phyloP scores from a whole-genome alignment of 2,888 invertebrate species.

The Pristionchus entomophagus region DNA sequence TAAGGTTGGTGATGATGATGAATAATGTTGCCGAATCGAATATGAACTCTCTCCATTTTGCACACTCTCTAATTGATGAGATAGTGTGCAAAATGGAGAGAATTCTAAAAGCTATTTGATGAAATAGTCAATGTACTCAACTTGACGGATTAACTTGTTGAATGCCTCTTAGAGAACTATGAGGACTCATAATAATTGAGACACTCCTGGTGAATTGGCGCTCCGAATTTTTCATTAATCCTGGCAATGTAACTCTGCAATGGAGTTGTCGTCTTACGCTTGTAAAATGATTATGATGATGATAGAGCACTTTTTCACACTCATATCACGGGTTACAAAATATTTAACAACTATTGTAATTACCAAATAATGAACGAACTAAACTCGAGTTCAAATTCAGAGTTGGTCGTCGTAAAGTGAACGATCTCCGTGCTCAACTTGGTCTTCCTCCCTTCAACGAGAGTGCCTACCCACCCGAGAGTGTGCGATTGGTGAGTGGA shows the following conservation, averaged over 20 bases:
- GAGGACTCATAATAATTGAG: not conserved
- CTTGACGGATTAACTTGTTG: too few relatives aligned
- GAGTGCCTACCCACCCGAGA: not conserved
- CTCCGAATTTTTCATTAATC: not conserved
- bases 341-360: not conserved
- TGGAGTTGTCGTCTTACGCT: too few relatives aligned
- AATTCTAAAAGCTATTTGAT: too few relatives aligned
- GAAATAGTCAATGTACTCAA: too few relatives aligned
- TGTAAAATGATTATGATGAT: too few relatives aligned
- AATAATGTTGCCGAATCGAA: not conserved
- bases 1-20: not conserved
- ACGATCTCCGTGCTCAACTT: conserved; percentile 2
- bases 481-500: conserved; percentile 41
- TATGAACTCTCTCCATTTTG: too few relatives aligned
- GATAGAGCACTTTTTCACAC: too few relatives aligned
- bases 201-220: not conserved
- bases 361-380: not conserved
- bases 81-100: too few relatives aligned
- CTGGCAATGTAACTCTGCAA: too few relatives aligned
- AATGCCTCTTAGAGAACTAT: too few relatives aligned
- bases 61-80: too few relatives aligned
- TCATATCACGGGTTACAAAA: too few relatives aligned
- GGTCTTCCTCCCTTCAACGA: conserved; percentile 25
- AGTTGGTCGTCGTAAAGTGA: conserved; percentile 1
- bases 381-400: not conserved